These are phyloP conservation scores for Trigoniulus corallinus DNA, from an alignment of 1,140 invertebrate species.

Conservation along the genomic window DNA sequence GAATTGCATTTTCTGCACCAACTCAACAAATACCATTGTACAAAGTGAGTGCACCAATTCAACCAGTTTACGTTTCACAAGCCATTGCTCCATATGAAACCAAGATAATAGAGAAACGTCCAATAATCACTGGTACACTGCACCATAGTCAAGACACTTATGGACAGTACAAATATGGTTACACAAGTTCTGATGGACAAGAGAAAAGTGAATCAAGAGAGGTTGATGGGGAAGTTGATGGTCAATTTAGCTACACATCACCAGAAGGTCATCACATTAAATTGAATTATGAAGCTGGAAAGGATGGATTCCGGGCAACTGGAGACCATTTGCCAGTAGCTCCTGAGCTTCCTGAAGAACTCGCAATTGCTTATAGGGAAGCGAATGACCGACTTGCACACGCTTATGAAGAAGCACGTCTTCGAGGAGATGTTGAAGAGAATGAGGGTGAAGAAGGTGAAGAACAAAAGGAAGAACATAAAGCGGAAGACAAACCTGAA, in stretches of 20 bases:
- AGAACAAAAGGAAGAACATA: background rate
- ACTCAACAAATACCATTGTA: no score
- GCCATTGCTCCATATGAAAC: no score
- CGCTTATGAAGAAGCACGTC: background rate
- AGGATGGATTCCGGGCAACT: constrained; percentile 59
- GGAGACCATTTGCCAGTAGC: background rate
- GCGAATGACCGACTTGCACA: background rate
- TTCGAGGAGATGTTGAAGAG: background rate
- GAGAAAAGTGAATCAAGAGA: constrained; percentile 76
- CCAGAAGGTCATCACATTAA: constrained; percentile 72
- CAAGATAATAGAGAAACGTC: no score
- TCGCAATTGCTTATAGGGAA: background rate
- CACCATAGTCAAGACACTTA: constrained; percentile 4
- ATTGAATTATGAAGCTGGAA: constrained; percentile 76
- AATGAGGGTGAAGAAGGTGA: background rate
- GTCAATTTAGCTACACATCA: constrained; percentile 76
- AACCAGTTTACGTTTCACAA: no score
- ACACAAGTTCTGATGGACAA: constrained; percentile 69
- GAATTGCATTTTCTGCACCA: no score
- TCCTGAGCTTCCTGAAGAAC: background rate
- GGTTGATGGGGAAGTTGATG: constrained; percentile 66
- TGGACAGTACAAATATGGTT: constrained; percentile 74
- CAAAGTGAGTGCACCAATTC: no score
- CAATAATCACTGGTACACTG: no score
- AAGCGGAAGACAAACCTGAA: background rate